phyloP scores from a whole-genome alignment of 1,140 invertebrate species.

The Drosophila busckii region DNA sequence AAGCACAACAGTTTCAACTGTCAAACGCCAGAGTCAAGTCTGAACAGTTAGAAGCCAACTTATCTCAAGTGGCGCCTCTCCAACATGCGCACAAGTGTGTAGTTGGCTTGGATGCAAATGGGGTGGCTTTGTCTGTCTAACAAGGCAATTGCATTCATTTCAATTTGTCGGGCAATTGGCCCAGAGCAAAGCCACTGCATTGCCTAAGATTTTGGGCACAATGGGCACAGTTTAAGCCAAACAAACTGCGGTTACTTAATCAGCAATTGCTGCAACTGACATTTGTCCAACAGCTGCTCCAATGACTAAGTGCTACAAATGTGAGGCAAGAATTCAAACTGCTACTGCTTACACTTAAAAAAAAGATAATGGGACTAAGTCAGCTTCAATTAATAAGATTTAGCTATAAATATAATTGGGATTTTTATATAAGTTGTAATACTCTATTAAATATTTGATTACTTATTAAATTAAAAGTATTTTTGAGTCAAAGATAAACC shows the following conservation, averaged over 20 bases:
- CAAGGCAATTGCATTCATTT: slow-evolving; percentile 18
- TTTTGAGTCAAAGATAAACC: too few species aligned
- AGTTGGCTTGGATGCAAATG: slow-evolving; percentile 18
- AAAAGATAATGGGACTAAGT: too few species aligned
- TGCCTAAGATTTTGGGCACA: slow-evolving; percentile 21
- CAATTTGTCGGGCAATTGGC: slow-evolving; percentile 25
- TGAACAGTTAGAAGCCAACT: slow-evolving; percentile 5
- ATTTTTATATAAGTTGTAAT: too few species aligned
- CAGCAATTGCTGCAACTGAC: slow-evolving; percentile 70
- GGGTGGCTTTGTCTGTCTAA: slow-evolving; percentile 1
- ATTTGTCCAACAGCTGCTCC: slow-evolving; percentile 62
- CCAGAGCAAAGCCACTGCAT: slow-evolving; percentile 18
- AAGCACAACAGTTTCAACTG: slow-evolving; percentile 10
- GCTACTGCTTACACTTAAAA: too few species aligned
- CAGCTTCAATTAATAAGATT: too few species aligned
- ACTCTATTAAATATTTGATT: too few species aligned
- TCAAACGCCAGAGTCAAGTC: background rate
- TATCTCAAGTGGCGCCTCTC: slow-evolving; percentile 32
- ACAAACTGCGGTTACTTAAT: slow-evolving; percentile 60
- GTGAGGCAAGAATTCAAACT: too few species aligned
- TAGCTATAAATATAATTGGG: too few species aligned
- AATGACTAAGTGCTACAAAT: too few species aligned
- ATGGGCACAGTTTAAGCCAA: slow-evolving; percentile 19
- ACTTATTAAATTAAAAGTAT: too few species aligned
- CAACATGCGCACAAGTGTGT: slow-evolving; percentile 1